Percentiles rank a stretch among this genome's conserved stretches.
These are phyloP conservation scores for Tetranychus cinnabarinus DNA, from an alignment of 1,140 invertebrate genomes.

Conservation along the genomic window DNA sequence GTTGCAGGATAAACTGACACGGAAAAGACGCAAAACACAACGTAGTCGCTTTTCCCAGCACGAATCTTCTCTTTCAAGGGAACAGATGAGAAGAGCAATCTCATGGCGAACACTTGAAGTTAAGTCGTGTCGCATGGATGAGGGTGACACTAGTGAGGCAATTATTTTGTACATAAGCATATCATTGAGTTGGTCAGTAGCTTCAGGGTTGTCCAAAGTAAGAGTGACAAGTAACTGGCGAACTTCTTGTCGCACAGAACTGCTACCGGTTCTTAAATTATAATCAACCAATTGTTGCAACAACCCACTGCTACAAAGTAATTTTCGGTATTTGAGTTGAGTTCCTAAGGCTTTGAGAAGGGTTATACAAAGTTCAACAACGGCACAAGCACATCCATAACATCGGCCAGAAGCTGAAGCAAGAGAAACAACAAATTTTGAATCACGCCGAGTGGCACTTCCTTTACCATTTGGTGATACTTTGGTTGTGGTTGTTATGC, in stretches of 20 bases:
- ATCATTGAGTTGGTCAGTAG: slow-evolving; percentile 59
- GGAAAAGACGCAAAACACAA: slow-evolving; percentile 60
- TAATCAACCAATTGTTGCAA: slow-evolving; percentile 71
- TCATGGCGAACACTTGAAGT: slow-evolving; percentile 56
- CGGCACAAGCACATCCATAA: slow-evolving; percentile 30
- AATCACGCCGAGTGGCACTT: background rate
- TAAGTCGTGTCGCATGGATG: slow-evolving; percentile 31
- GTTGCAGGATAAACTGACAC: slow-evolving; percentile 43
- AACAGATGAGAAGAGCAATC: slow-evolving; percentile 59
- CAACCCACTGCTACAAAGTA: slow-evolving; percentile 59
- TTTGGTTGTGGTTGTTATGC: background rate
- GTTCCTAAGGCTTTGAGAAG: slow-evolving; percentile 70
- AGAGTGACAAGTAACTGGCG: slow-evolving; percentile 62
- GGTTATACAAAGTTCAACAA: slow-evolving; percentile 79
- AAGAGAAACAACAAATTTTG: background rate
- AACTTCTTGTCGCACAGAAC: slow-evolving; percentile 54
- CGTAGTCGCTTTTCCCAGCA: slow-evolving; percentile 80
- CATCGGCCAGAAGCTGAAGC: slow-evolving; percentile 18
- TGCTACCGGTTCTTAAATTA: slow-evolving; percentile 37
- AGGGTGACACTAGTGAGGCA: slow-evolving; percentile 28
- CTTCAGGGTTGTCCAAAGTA: slow-evolving; percentile 64
- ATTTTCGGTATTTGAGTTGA: slow-evolving; percentile 44
- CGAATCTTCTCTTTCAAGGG: slow-evolving; percentile 70
- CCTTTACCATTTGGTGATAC: background rate
- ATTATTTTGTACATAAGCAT: slow-evolving; percentile 52